Evolutionary conservation across 2,888 invertebrate species (phyloP).

Genomic region (Dioctria rufipes): DNA sequence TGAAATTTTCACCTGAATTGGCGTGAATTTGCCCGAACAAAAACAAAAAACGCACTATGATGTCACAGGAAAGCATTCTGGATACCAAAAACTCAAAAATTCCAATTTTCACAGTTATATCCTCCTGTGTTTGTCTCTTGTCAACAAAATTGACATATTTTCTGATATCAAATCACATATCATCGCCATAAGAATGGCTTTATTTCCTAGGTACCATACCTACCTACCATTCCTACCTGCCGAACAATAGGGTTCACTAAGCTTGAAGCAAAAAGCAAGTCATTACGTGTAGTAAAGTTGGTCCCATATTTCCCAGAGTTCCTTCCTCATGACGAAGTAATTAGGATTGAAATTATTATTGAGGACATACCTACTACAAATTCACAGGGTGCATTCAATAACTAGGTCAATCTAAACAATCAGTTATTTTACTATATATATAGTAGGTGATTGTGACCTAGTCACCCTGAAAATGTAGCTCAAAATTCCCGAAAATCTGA

Average conservation of each 20-base stretch:
- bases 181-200: background rate
- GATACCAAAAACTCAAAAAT: background rate
- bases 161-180: constrained; percentile 14
- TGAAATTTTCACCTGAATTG: constrained; percentile 22
- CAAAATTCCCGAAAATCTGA: background rate
- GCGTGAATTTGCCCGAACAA: background rate
- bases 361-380: constrained; percentile 18
- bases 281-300: constrained; percentile 24
- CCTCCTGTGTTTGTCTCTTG: constrained; percentile 11
- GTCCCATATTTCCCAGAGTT: constrained; percentile 12
- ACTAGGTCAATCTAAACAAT: constrained; percentile 49
- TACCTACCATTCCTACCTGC: background rate
- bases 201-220: background rate
- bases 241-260: constrained; percentile 5
- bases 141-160: constrained; percentile 40
- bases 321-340: background rate
- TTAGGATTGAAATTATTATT: background rate
- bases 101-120: constrained; percentile 1
- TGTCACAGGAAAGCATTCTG: background rate
- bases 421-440: constrained; percentile 12
- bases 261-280: constrained; percentile 26
- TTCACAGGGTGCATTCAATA: constrained; percentile 35
- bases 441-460: constrained; percentile 17
- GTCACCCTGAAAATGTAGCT: constrained; percentile 17
- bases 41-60: background rate